Evolutionary conservation across 2,888 invertebrate species (phyloP), one percentile per base, ranked within the genome.

Genomic region (Mamestra brassicae): DNA sequence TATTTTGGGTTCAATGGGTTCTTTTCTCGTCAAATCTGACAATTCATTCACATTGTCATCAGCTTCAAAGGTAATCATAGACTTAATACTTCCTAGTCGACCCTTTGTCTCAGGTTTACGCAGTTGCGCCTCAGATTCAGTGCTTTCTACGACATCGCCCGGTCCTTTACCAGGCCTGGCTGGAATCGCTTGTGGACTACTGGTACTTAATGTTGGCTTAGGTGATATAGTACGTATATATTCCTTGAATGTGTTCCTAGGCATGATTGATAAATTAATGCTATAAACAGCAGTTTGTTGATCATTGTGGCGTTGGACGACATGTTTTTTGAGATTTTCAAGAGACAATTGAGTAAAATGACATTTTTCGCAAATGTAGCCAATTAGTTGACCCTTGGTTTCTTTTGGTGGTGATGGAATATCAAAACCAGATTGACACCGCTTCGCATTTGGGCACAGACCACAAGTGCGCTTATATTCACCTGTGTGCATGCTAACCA

Each of bases 401-500:
- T 94, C 92, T 87, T 93, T 93, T 0, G 96, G 96, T 8, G 95
- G 95, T 8, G 95, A 91, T 11, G 96, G 96, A 71, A 96, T 94
- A 79, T 95, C 94, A 62, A 95, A 88, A 80, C 91, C 90, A 69
- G 93, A 93, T 2, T 93, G 87, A 89, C 95, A 90, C 85, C 89
- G 86, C 82, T 92, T 89, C 78, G 92, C 87, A 71, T 92, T 90
- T 4, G 92, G 85, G 84, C 98, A 98, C 64, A 94, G 93, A 1
- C 97, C 96, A 91, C 98, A 98, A 38, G 95, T 91, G 78, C 97
- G 97, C 71, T 97, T 96, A 85, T 97, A 98, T 93, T 98, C 98
- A 0, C 98, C 98, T 0, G 98, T 98, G 78, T 98, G 98, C 64
- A 94, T 97, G 38, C 97, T 95, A 2, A 96, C 97, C 58, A 98